Conservation (phyloP, 2,888 invertebrate genomes). For the Drosophila subsilvestris region DNA sequence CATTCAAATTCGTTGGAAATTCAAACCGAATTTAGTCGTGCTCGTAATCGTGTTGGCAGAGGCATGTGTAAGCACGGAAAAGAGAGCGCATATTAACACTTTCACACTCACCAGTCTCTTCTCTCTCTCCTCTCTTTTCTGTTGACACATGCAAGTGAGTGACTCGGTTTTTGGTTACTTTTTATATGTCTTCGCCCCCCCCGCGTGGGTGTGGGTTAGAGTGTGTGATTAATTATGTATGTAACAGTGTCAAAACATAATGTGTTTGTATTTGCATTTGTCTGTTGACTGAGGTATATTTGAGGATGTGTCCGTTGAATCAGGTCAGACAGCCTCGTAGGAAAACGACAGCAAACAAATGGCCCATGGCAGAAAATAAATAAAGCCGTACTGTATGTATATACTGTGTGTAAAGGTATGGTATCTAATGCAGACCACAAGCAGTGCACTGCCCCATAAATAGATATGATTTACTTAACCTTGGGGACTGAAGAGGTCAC, state of each 20-base stretch:
- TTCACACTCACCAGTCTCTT: neutral
- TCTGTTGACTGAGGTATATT: neutral
- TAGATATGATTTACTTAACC: neutral
- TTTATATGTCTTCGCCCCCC: neutral
- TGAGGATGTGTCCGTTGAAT: neutral
- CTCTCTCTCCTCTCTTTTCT: neutral
- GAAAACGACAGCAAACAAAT: slow-evolving; percentile 54
- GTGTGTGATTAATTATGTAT: slow-evolving; percentile 57
- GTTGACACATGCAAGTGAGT: neutral
- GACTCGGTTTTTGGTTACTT: neutral
- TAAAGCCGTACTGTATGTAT: slow-evolving; percentile 28
- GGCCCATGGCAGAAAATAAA: slow-evolving; percentile 64
- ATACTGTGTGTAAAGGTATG: neutral
- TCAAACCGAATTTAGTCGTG: slow-evolving; percentile 31
- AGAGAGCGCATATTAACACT: neutral
- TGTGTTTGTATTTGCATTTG: slow-evolving; percentile 51
- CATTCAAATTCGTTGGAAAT: slow-evolving; percentile 46
- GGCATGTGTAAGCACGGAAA: neutral
- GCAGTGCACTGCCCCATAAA: neutral
- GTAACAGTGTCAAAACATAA: slow-evolving; percentile 64
- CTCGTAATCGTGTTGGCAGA: neutral
- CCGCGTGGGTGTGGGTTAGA: neutral
- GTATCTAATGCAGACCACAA: neutral
- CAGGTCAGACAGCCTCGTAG: neutral
- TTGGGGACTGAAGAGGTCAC: neutral